phyloP scores from a whole-genome alignment of 2,797 vertebrate genomes.

The Mus caroli region DNA sequence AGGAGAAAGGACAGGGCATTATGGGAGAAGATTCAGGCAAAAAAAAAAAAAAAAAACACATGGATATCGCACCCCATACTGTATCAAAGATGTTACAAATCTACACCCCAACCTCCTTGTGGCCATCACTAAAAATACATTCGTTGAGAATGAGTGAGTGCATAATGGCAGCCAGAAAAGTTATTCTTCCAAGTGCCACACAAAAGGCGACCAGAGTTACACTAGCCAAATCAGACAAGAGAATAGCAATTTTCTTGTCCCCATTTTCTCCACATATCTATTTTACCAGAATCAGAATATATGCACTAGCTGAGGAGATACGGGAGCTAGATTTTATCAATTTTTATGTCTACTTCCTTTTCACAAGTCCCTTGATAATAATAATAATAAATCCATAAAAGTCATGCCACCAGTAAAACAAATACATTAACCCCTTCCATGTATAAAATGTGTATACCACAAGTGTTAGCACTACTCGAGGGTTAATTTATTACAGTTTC shows the following conservation, averaged over 20 bases:
- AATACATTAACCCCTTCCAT: not conserved
- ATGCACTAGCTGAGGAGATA: not conserved
- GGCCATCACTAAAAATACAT: not conserved
- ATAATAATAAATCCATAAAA: slow-evolving; percentile 46
- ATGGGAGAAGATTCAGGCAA: not conserved
- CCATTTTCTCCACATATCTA: not conserved
- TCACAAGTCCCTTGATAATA: not conserved
- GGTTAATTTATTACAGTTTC: slow-evolving; percentile 2
- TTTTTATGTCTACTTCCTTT: slow-evolving; percentile 50
- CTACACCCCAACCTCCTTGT: not conserved
- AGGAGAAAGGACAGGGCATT: not conserved
- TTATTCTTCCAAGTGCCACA: not conserved
- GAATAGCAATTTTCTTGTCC: not conserved
- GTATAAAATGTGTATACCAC: not conserved
- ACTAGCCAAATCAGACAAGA: not conserved
- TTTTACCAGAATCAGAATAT: not conserved
- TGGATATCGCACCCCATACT: not conserved
- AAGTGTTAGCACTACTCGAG: not conserved
- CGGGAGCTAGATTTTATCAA: not conserved
- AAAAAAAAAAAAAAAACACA: not conserved
- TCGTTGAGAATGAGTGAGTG: not conserved
- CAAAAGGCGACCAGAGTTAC: not conserved
- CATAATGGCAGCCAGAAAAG: not conserved
- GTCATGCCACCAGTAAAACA: not conserved
- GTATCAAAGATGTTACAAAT: not conserved